Conservation (phyloP, 2,797 vertebrate species). For the Sebastes hopkinsi region DNA sequence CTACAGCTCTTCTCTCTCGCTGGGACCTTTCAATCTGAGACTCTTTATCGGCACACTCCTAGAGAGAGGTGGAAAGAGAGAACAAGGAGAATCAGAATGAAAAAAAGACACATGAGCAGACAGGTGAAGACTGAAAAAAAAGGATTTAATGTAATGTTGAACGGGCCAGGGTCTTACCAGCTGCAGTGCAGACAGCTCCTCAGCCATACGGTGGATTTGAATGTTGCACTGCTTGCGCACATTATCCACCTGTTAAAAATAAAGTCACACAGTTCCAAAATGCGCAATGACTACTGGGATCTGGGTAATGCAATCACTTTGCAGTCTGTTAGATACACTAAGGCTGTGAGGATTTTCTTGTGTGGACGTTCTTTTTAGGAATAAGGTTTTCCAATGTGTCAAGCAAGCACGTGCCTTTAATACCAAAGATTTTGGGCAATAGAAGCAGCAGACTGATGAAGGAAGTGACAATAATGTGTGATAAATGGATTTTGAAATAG, state of each 20-base stretch:
- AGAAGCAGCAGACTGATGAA: too few species aligned
- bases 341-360: too few species aligned
- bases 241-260: constrained; percentile 85
- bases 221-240: constrained; percentile 88
- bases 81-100: not conserved
- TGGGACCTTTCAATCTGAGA: constrained; percentile 87
- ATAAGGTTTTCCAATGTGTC: too few species aligned
- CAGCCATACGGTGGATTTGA: constrained; percentile 88
- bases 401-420: too few species aligned
- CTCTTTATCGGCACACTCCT: constrained; percentile 94
- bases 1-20: constrained; percentile 90
- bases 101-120: not conserved
- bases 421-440: too few species aligned
- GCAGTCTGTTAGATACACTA: not conserved
- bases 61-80: constrained; percentile 9
- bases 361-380: too few species aligned
- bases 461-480: too few species aligned
- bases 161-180: constrained; percentile 81
- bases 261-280: constrained; percentile 23
- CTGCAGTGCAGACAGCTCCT: constrained; percentile 90
- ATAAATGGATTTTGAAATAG: too few species aligned
- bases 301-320: not conserved
- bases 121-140: constrained; percentile 1
- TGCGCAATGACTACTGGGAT: not conserved
- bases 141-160: constrained; percentile 25